Conservation (phyloP, 2,113 vertebrate species). For the Thamnophis sirtalis region DNA sequence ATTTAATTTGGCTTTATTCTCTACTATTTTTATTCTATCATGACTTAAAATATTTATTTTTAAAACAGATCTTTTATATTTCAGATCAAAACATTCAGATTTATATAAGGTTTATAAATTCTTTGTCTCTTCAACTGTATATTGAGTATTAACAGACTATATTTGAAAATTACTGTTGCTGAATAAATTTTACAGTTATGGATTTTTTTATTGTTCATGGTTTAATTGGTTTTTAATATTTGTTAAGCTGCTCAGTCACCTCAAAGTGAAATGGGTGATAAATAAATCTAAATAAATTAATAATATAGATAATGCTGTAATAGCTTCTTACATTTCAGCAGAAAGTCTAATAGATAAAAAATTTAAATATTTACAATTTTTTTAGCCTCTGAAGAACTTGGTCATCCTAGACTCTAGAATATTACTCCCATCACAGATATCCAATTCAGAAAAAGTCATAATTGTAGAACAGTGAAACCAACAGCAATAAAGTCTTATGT, state of each 20-base stretch:
- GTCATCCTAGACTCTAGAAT: not conserved
- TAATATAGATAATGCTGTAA: constrained; percentile 5
- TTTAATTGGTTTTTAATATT: too few relatives aligned
- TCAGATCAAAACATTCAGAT: not conserved
- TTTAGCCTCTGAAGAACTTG: not conserved
- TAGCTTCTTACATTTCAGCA: too few relatives aligned
- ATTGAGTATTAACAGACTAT: not conserved
- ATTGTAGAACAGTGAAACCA: not conserved
- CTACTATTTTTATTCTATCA: not conserved
- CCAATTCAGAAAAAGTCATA: not conserved
- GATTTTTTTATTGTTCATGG: too few relatives aligned
- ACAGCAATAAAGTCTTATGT: constrained; percentile 42
- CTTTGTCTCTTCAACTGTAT: constrained; percentile 29
- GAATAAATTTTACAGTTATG: too few relatives aligned
- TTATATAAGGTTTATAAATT: not conserved
- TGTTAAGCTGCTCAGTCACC: too few relatives aligned
- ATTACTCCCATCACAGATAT: not conserved
- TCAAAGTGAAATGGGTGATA: too few relatives aligned
- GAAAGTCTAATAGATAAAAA: not conserved
- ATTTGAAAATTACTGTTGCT: not conserved
- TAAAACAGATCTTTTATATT: not conserved
- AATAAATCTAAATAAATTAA: too few relatives aligned
- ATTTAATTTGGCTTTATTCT: not conserved
- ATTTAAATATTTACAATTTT: not conserved
- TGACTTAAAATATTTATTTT: not conserved